Evolutionary conservation across 2,113 vertebrate species (phyloP).

Genomic region (Tachysurus fulvidraco): DNA sequence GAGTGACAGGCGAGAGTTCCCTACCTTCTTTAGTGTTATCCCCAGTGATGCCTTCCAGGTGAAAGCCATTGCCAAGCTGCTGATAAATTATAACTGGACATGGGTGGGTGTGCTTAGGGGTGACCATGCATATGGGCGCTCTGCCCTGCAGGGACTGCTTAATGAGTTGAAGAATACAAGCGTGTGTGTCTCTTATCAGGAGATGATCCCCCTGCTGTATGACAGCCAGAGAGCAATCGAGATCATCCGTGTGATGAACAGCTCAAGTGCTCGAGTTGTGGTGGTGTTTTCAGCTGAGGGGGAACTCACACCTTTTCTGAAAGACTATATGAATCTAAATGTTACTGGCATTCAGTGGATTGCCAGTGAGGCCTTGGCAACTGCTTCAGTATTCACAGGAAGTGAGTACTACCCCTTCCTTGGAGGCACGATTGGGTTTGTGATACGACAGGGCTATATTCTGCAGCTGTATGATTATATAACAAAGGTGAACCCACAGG

Average conservation of each 20-base stretch:
- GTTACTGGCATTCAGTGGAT: conserved; percentile 76
- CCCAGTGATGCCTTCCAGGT: conserved; percentile 63
- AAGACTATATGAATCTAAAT: conserved; percentile 71
- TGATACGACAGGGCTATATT: conserved; percentile 66
- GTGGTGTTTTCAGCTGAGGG: conserved; percentile 72
- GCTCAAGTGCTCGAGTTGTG: conserved; percentile 69
- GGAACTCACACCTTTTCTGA: conserved; percentile 72
- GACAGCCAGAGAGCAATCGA: conserved; percentile 61
- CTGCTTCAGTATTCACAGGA: conserved; percentile 68
- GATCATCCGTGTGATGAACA: conserved; percentile 70
- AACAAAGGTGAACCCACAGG: conserved; percentile 63
- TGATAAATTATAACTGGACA: conserved; percentile 72
- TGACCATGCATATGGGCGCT: conserved; percentile 73
- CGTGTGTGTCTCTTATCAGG: conserved; percentile 71
- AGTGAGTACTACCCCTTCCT: conserved; percentile 69
- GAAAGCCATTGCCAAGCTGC: conserved; percentile 72
- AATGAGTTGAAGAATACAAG: conserved; percentile 64
- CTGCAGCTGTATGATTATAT: conserved; percentile 68
- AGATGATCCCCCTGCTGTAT: conserved; percentile 73
- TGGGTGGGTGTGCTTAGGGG: conserved; percentile 71
- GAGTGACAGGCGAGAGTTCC: conserved; percentile 68
- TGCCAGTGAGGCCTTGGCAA: conserved; percentile 76
- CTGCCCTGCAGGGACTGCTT: conserved; percentile 68
- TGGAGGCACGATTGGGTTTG: conserved; percentile 75
- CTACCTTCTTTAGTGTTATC: conserved; percentile 72